These are phyloP conservation scores for Malurus alboscapulatus DNA, from an alignment of 2,113 vertebrate genomes.

Conservation along the genomic window DNA sequence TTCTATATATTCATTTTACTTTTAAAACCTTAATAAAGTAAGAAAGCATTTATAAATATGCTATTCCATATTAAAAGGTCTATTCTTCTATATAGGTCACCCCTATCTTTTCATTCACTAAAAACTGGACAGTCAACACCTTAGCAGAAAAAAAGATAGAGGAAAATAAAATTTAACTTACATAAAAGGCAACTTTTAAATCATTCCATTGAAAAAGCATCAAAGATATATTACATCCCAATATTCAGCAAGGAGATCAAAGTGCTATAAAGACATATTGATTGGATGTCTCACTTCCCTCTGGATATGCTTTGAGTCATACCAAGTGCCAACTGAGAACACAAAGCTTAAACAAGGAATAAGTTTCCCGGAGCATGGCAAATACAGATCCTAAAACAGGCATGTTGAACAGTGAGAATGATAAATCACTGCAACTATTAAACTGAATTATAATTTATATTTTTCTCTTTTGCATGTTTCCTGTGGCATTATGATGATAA, in stretches of 20 bases:
- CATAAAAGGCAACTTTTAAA: neutral
- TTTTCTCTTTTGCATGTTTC: neutral
- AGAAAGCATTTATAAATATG: conserved; percentile 8
- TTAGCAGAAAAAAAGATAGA: neutral
- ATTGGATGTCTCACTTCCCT: neutral
- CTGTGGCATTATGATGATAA: neutral
- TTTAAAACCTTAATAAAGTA: conserved; percentile 27
- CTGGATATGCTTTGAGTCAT: neutral
- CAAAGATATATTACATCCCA: conserved; percentile 1
- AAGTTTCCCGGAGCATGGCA: neutral
- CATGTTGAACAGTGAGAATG: neutral
- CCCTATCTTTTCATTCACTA: neutral
- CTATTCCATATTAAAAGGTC: neutral
- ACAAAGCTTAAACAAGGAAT: neutral
- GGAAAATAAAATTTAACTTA: neutral
- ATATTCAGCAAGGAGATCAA: conserved; percentile 9
- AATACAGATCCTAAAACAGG: neutral
- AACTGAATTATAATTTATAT: neutral
- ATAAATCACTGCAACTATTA: neutral
- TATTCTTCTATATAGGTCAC: conserved; percentile 9
- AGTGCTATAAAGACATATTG: conserved; percentile 19
- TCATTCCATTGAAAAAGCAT: neutral
- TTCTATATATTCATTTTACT: neutral
- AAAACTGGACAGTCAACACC: neutral
- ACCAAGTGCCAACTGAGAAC: neutral